Evolutionary conservation across 2,113 vertebrate species (phyloP).

Genomic region (Ailurus styani): DNA sequence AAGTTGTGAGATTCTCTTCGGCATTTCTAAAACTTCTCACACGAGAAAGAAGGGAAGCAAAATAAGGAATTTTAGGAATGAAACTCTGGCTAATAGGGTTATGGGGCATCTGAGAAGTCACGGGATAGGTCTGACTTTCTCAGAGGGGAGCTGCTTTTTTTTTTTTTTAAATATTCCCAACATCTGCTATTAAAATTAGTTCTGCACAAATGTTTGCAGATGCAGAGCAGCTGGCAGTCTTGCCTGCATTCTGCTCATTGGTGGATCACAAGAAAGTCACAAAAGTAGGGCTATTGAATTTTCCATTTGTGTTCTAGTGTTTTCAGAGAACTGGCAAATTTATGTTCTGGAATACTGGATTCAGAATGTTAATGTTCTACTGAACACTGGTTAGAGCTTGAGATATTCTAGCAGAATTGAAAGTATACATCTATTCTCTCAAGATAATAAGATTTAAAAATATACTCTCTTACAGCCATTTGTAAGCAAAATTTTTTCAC

Average conservation of each 20-base stretch:
- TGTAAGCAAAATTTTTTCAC: constrained; percentile 13
- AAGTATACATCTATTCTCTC: constrained; percentile 25
- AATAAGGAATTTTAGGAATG: constrained; percentile 60
- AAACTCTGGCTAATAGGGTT: constrained; percentile 57
- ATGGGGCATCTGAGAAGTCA: constrained; percentile 66
- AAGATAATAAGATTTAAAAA: constrained; percentile 43
- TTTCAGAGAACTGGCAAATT: constrained; percentile 57
- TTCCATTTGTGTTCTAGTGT: constrained; percentile 44
- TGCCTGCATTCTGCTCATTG: constrained; percentile 16
- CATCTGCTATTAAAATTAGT: constrained; percentile 72
- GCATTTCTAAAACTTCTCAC: constrained; percentile 43
- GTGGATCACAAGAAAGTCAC: constrained; percentile 40
- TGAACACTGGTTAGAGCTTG: background rate
- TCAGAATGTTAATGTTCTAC: constrained; percentile 48
- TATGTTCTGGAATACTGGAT: background rate
- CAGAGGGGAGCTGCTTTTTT: constrained; percentile 7
- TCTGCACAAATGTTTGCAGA: constrained; percentile 71
- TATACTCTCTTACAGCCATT: background rate
- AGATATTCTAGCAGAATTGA: constrained; percentile 8
- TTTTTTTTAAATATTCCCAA: constrained; percentile 39
- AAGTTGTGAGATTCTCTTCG: constrained; percentile 55
- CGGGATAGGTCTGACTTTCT: constrained; percentile 50
- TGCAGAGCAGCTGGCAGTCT: constrained; percentile 59
- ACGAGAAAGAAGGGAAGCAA: constrained; percentile 45
- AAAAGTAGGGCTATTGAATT: constrained; percentile 34